phyloP scores from a whole-genome alignment of 2,888 invertebrate species.

The Apodemia mormo region DNA sequence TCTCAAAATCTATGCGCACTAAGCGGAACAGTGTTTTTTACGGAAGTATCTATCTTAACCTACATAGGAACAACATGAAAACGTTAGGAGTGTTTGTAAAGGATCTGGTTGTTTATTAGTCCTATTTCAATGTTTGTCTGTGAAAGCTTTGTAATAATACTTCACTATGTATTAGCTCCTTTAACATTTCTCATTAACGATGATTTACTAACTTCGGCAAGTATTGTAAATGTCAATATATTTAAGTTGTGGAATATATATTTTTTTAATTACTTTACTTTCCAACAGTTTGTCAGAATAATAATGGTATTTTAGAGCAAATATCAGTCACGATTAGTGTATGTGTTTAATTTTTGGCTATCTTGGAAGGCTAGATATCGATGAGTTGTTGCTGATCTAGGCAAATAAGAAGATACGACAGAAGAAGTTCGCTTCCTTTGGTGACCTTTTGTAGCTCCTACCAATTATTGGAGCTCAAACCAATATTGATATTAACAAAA shows the following conservation, averaged over 20 bases:
- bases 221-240: not conserved
- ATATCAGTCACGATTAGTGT: too few relatives aligned
- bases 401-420: too few relatives aligned
- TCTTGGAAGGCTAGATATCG: too few relatives aligned
- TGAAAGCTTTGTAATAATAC: constrained; percentile 5
- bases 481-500: too few relatives aligned
- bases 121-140: constrained; percentile 2
- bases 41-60: constrained; percentile 4
- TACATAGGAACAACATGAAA: not conserved
- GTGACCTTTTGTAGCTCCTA: too few relatives aligned
- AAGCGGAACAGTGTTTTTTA: not conserved
- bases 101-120: not conserved
- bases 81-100: not conserved
- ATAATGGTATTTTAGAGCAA: too few relatives aligned
- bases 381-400: too few relatives aligned
- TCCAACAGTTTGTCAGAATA: not conserved
- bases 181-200: not conserved
- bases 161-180: not conserved
- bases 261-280: not conserved
- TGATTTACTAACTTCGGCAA: not conserved
- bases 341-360: too few relatives aligned
- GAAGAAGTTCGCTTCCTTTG: too few relatives aligned
- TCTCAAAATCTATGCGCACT: not conserved
- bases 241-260: not conserved
- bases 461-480: too few relatives aligned